Evolutionary conservation across 1,140 invertebrate genomes (phyloP).

Genomic region (Euura lappo): DNA sequence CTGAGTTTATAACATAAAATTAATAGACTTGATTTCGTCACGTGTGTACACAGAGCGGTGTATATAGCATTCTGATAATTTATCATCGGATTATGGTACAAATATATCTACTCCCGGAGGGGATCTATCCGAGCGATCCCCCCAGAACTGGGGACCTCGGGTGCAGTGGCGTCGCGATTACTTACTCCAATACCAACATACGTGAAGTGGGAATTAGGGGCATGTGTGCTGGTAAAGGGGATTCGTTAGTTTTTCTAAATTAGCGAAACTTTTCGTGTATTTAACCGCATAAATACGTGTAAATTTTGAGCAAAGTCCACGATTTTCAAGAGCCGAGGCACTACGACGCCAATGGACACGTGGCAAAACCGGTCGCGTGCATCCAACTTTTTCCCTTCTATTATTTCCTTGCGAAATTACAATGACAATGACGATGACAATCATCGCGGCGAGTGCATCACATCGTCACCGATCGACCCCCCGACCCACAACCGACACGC

Average conservation of each 20-base stretch:
- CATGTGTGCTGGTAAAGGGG: neutral
- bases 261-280: too few species aligned
- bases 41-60: conserved; percentile 28
- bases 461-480: too few species aligned
- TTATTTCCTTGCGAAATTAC: conserved; percentile 45
- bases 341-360: too few species aligned
- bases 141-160: too few species aligned
- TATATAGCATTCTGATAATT: conserved; percentile 48
- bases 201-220: too few species aligned
- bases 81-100: conserved; percentile 60
- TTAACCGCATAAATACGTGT: too few species aligned
- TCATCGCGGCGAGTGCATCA: conserved; percentile 25
- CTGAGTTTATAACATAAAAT: conserved; percentile 58
- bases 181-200: too few species aligned
- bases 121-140: neutral
- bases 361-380: conserved; percentile 43
- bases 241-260: neutral
- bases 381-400: conserved; percentile 40
- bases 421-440: conserved; percentile 57
- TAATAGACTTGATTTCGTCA: conserved; percentile 56
- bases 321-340: too few species aligned
- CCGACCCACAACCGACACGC: neutral
- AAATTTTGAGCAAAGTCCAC: too few species aligned
- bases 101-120: conserved; percentile 36
- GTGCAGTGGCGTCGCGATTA: too few species aligned